phyloP scores from a whole-genome alignment of 53 echinoderm and acorn worm genomes.

The Hippasteria phrygiana region DNA sequence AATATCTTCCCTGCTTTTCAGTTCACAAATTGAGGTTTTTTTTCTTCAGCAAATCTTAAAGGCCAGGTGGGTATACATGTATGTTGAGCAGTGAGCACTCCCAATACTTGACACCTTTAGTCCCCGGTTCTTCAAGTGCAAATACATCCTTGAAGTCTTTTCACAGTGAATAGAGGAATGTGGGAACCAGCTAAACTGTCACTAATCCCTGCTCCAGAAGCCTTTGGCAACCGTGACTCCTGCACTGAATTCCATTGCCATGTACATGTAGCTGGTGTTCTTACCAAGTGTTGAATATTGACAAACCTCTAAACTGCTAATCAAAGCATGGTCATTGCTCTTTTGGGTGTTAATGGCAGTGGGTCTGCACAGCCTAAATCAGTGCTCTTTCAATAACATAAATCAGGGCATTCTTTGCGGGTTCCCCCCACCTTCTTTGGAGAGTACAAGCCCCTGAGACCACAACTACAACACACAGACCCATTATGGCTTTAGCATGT shows the following conservation, averaged over 20 bases:
- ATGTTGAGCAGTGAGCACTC: conserved; percentile 11
- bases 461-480: neutral
- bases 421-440: no score
- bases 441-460: no score
- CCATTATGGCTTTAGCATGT: neutral
- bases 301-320: neutral
- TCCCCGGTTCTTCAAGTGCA: conserved; percentile 3
- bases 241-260: neutral
- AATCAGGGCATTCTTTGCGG: neutral
- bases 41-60: neutral
- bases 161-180: neutral
- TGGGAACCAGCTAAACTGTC: neutral
- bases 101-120: neutral
- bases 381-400: neutral
- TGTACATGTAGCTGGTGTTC: no score
- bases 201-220: neutral
- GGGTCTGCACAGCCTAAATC: neutral
- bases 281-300: neutral
- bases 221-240: neutral
- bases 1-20: neutral
- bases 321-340: neutral
- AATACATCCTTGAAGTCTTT: neutral
- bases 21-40: neutral
- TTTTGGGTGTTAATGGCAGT: neutral
- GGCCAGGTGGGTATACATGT: conserved; percentile 8